Evolutionary conservation across 2,888 invertebrate genomes (phyloP), one percentile per base, ranked within the genome.

Genomic region (Lithophane semibrunnea): DNA sequence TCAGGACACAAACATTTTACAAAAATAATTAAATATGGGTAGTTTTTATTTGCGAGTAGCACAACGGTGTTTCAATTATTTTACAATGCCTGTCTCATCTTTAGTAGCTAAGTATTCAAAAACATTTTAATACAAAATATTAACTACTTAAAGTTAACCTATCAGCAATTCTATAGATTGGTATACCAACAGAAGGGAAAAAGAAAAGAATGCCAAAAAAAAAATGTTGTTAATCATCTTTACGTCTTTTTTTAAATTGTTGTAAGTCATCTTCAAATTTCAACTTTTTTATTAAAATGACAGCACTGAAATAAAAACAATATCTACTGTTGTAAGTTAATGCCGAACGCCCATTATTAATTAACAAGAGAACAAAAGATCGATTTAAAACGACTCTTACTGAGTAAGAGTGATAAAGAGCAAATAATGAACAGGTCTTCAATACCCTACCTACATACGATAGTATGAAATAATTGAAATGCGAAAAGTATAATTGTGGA

Each of bases 281-380:
- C 3, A 58, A 37, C 0, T 10, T 13, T 21, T 44, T 42, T n/a
- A 44, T 47, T 8, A 49, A 21, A 37, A 56, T 37, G 4, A 42
- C 21, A 3, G 29, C 7, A 49, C 8, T 29, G 7, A 56, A 47
- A 18, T 56, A 49, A 56, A 13, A 37, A 66, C 12, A 81, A 66
- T 37, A 56, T 52, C 18, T 44, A 8, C 44, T 60, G 29, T 47
- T 54, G 5, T 52, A 18, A 29, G 18, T 29, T 5, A 42, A 63
- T 49, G 42, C 24, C 2, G 4, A 54, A 4, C 18, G 47, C 47
- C 68, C 49, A 42, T 49, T 67, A 56, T 42, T 77, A 18, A 58
- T 56, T 75, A 16, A 49, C 18, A 42, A 24, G 74, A 77, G 60
- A 54, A 80, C 80, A 65, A 69, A 58, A 42, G 21, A 54, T 65